Percentiles rank a stretch among this genome's conserved stretches.
Evolutionary conservation across 1,140 invertebrate genomes (phyloP).

Genomic region (Oncopodura yosiiana): DNA sequence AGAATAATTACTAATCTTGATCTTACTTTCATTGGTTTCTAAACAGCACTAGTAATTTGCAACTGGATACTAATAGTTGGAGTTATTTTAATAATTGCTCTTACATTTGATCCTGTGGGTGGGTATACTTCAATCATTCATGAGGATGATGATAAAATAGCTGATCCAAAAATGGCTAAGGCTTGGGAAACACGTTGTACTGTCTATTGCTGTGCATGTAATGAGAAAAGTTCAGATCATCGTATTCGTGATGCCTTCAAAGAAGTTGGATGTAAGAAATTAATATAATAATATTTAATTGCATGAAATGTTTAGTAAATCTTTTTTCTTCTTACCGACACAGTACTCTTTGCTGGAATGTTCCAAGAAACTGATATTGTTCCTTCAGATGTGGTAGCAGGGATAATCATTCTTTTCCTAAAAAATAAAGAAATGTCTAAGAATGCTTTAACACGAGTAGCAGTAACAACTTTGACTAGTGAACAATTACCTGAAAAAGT

Average conservation of each 20-base stretch:
- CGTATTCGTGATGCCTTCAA: constrained; percentile 63
- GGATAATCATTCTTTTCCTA: constrained; percentile 57
- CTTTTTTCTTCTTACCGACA: constrained; percentile 34
- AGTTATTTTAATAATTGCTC: constrained; percentile 58
- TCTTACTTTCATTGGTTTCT: neutral
- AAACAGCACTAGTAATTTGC: constrained; percentile 59
- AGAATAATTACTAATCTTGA: neutral
- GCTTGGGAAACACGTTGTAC: constrained; percentile 37
- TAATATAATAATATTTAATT: neutral
- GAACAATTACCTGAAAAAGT: neutral
- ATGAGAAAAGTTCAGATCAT: neutral
- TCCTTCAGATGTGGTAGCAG: constrained; percentile 75
- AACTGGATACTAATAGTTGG: constrained; percentile 68
- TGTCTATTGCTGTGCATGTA: neutral
- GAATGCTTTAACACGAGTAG: constrained; percentile 1
- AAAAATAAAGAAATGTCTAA: constrained; percentile 5
- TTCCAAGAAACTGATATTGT: constrained; percentile 75
- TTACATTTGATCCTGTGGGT: constrained; percentile 71
- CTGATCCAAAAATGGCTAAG: constrained; percentile 7
- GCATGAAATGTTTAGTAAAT: neutral
- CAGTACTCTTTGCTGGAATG: constrained; percentile 58
- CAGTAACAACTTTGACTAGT: neutral
- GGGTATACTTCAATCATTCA: constrained; percentile 51
- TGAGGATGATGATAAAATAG: constrained; percentile 29
- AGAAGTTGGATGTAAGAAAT: constrained; percentile 61